phyloP scores from a whole-genome alignment of 1,140 invertebrate genomes.

The Mycetomoellerius zeteki region DNA sequence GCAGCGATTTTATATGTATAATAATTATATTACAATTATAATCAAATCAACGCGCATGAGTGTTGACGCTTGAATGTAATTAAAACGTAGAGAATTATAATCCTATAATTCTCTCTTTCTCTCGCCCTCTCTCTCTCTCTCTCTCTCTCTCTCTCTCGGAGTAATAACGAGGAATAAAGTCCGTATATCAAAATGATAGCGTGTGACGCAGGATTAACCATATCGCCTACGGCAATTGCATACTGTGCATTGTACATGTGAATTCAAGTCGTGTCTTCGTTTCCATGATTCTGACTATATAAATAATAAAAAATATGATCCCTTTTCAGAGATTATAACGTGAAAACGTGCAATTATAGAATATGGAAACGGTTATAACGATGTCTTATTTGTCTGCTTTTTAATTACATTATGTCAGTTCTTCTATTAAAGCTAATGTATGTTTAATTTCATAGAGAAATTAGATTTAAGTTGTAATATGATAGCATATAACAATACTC shows the following conservation, averaged over 20 bases:
- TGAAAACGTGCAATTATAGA: constrained; percentile 11
- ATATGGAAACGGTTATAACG: neutral
- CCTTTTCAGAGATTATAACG: neutral
- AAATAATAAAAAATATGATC: constrained; percentile 27
- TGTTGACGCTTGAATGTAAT: constrained; percentile 27
- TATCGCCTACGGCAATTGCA: constrained; percentile 71
- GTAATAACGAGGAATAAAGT: constrained; percentile 38
- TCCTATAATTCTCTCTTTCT: constrained; percentile 27
- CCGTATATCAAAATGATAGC: constrained; percentile 54
- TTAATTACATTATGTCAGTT: neutral
- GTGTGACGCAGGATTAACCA: constrained; percentile 56
- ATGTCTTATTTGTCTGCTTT: neutral
- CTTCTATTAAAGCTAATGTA: neutral
- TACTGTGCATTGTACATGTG: constrained; percentile 67
- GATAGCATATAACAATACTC: neutral
- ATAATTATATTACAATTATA: constrained; percentile 1
- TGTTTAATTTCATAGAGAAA: neutral
- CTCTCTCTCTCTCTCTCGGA: constrained; percentile 10
- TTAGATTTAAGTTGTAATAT: constrained; percentile 7
- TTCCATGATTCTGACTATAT: constrained; percentile 44
- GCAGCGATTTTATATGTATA: no score
- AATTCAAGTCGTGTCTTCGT: constrained; percentile 35
- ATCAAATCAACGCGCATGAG: neutral
- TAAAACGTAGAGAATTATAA: constrained; percentile 30
- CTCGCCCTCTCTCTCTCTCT: no score